Evolutionary conservation across 2,888 invertebrate species (phyloP).

Genomic region (Idaea straminata): DNA sequence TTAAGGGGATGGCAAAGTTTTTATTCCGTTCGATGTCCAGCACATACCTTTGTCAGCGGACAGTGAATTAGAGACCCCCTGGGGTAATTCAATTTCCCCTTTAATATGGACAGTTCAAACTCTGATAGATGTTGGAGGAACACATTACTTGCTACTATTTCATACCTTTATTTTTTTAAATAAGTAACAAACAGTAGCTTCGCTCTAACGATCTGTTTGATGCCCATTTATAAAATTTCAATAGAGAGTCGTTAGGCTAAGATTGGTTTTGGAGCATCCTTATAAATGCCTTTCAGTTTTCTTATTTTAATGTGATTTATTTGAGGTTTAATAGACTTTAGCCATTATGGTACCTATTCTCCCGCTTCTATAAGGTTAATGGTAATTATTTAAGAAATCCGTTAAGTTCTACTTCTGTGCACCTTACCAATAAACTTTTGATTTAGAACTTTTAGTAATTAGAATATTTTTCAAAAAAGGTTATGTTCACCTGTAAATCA

Average conservation of each 20-base stretch:
- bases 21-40: conserved; percentile 44
- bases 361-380: no score
- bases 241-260: conserved; percentile 38
- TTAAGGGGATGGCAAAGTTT: conserved; percentile 41
- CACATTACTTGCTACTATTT: no score
- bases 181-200: conserved; percentile 30
- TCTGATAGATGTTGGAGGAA: conserved; percentile 32
- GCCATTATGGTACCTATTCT: no score
- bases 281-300: background rate
- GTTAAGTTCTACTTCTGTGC: no score
- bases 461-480: no score
- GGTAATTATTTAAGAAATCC: no score
- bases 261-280: conserved; percentile 33
- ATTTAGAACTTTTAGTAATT: no score
- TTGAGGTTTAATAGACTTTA: background rate
- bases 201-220: conserved; percentile 29
- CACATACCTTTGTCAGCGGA: conserved; percentile 55
- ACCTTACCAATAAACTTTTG: no score
- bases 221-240: conserved; percentile 33
- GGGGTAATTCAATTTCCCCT: conserved; percentile 59
- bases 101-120: conserved; percentile 43
- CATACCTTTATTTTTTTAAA: conserved; percentile 18
- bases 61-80: conserved; percentile 48
- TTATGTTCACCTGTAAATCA: no score
- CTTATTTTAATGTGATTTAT: background rate